Percentiles rank a stretch among this genome's conserved stretches.
These are phyloP conservation scores for Narcine bancroftii DNA, from an alignment of 2,113 vertebrate genomes.

Conservation along the genomic window DNA sequence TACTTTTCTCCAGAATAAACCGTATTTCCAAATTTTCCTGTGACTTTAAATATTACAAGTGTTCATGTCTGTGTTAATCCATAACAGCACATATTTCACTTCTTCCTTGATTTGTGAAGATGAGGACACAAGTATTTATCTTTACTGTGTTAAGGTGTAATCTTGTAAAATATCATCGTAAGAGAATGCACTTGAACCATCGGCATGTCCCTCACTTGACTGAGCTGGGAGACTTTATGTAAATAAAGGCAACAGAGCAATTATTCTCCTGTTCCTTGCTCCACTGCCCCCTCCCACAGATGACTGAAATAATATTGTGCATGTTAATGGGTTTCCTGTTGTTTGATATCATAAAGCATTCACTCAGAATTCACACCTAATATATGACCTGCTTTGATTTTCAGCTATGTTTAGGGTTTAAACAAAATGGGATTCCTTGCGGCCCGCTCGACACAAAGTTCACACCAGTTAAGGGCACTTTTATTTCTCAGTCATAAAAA, in stretches of 20 bases:
- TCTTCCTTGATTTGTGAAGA: not conserved
- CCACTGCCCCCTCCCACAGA: not conserved
- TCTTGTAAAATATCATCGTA: not conserved
- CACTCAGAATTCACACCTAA: not conserved
- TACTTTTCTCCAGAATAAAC: not conserved
- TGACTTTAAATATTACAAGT: not conserved
- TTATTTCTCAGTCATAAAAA: too few relatives aligned
- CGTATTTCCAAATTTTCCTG: not conserved
- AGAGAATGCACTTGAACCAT: not conserved
- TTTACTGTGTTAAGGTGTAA: not conserved
- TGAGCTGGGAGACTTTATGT: not conserved
- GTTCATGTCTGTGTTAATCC: not conserved
- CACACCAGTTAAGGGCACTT: not conserved
- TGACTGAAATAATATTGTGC: not conserved
- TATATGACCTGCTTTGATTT: not conserved
- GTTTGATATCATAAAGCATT: not conserved
- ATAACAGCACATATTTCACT: not conserved
- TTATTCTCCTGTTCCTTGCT: not conserved
- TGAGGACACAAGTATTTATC: not conserved
- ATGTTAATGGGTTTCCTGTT: not conserved
- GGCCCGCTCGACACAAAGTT: not conserved
- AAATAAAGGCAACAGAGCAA: not conserved
- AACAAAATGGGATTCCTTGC: not conserved
- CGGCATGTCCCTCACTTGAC: not conserved
- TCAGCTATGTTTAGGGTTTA: not conserved